Base-by-base conservation (phyloP, 2,113 vertebrate genomes). In the rat (Rattus norvegicus) region DNA sequence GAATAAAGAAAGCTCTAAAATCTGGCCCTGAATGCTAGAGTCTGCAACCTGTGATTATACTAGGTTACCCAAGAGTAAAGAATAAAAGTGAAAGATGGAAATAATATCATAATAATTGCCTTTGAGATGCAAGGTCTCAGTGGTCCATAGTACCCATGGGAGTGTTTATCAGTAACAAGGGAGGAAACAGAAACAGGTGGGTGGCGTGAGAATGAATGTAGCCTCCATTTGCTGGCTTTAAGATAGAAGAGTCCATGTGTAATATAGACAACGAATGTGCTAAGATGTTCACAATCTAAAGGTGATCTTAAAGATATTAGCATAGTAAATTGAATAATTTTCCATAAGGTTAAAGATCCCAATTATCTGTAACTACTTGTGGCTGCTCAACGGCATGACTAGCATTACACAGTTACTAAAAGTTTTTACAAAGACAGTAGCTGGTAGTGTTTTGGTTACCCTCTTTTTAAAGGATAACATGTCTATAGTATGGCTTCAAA, bases 21-120 rank as follows among this genome's bases (percentile, higher is more conserved):
- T 16, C 19, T n/a, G 22, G 16, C 1, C 4, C 7, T 69, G 13
- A 1, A 10, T n/a, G 2, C 4, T 43, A 39, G 49, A 30, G 0
- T 3, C 13, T 3, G 11, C 2, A 77, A 63, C 10, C 33, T 33
- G 2, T 10, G 4, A 61, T 10, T 59, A 47, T 16, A 11, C 20
- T 43, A 39, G 7, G 3, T 30, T 61, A 47, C 7, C 49, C 1
- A 39, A 17, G 9, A 39, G 59, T 69, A 69, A 28, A 85, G 5
- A 77, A 47, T 54, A 12, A 13, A 91, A 36, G 2, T 24, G 67
- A 9, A 33, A 86, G 30, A 20, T 88, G 33, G 2, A 79, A 26
- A 7, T 70, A 9, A 14, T 1, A 47, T 59, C 20, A 28, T 22
- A 39, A n/a, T 12, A 56, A 10, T 3, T 70, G 16, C 26, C 61